Evolutionary conservation across 2,113 vertebrate genomes (phyloP).

Genomic region (Pungitius pungitius): DNA sequence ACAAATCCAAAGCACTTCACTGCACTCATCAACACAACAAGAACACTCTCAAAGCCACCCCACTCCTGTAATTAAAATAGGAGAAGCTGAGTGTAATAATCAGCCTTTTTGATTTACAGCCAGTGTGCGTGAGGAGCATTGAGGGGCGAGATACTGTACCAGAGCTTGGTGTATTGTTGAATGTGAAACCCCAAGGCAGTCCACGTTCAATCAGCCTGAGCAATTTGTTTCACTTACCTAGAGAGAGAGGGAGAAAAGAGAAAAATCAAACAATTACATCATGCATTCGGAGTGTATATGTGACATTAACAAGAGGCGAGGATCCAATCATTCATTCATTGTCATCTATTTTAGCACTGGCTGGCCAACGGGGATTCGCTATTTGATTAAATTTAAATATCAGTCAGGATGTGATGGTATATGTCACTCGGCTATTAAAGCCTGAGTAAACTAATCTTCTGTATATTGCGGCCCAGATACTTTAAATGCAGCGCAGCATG

Average conservation of each 20-base stretch:
- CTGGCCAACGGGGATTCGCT: conserved; percentile 25
- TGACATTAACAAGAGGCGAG: conserved; percentile 25
- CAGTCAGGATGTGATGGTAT: conserved; percentile 21
- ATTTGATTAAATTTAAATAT: conserved; percentile 41
- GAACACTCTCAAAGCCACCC: background rate
- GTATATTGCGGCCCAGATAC: background rate
- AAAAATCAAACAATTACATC: conserved; percentile 46
- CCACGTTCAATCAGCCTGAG: conserved; percentile 59
- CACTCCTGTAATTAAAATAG: background rate
- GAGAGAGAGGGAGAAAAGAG: conserved; percentile 47
- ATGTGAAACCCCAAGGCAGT: conserved; percentile 47
- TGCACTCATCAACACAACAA: background rate
- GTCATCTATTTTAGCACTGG: conserved; percentile 11
- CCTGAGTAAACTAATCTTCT: conserved; percentile 21
- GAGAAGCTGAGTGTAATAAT: background rate
- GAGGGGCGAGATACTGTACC: conserved; percentile 56
- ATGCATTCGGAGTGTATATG: conserved; percentile 30
- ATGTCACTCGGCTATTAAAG: conserved; percentile 9
- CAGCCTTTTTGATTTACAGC: conserved; percentile 18
- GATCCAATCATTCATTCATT: conserved; percentile 31
- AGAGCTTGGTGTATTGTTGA: conserved; percentile 32
- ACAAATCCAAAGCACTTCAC: background rate
- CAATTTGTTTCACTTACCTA: conserved; percentile 79
- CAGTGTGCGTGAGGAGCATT: conserved; percentile 6
- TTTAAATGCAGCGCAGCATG: background rate